Conservation (phyloP, 1,140 invertebrate genomes). For the Glomeris maerens region DNA sequence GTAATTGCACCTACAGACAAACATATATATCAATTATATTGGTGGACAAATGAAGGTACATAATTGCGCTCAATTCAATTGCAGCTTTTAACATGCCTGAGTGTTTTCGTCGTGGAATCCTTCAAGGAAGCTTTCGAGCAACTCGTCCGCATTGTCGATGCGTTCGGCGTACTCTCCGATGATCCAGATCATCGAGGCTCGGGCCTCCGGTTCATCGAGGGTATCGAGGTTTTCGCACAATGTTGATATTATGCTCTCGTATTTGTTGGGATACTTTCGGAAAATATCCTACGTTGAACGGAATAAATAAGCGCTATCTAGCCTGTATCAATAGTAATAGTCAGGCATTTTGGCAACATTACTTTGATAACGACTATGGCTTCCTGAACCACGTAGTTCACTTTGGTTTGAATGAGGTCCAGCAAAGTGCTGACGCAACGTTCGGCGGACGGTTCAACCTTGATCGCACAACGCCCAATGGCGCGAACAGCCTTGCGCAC, state of each 20-base stretch:
- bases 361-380: conserved; percentile 98
- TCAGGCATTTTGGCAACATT: conserved; percentile 10
- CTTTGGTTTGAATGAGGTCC: conserved; percentile 99
- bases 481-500: conserved; percentile 95
- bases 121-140: conserved; percentile 95
- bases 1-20: conserved; percentile 73
- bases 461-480: conserved; percentile 97
- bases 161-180: conserved; percentile 98
- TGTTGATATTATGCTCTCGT: conserved; percentile 98
- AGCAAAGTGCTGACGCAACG: conserved; percentile 93
- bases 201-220: conserved; percentile 94
- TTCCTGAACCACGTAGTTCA: conserved; percentile 99
- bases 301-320: conserved; percentile 1
- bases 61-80: too few relatives aligned
- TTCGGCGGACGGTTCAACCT: conserved; percentile 97
- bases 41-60: too few relatives aligned
- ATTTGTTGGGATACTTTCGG: conserved; percentile 99
- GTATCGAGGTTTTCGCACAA: conserved; percentile 98
- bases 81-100: conserved; percentile 43
- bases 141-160: conserved; percentile 98
- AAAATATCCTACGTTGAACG: conserved; percentile 66
- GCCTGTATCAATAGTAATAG: not conserved
- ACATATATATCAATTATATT: too few relatives aligned
- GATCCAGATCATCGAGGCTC: conserved; percentile 99
- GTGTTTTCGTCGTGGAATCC: conserved; percentile 99